Evolutionary conservation across 2,797 vertebrate species (phyloP).

Genomic region (Propithecus perrieri): DNA sequence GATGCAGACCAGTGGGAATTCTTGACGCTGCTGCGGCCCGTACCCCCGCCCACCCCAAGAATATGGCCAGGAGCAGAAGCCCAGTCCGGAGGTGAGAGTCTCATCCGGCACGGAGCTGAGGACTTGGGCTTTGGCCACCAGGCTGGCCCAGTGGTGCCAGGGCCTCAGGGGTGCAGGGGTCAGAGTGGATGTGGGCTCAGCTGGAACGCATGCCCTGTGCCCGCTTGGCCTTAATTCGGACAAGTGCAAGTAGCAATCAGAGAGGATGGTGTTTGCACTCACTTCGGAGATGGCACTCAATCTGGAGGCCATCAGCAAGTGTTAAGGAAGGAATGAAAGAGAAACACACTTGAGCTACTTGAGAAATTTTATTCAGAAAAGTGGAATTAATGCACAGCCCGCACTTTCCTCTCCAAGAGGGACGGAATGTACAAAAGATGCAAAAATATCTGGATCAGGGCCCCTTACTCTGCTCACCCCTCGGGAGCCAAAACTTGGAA

Average conservation of each 20-base stretch:
- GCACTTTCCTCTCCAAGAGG: neutral
- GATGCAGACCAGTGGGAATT: too few species aligned
- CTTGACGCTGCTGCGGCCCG: too few species aligned
- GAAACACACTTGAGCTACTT: neutral
- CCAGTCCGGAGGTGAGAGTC: neutral
- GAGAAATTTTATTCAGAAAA: neutral
- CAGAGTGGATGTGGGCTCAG: neutral
- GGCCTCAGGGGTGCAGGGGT: neutral
- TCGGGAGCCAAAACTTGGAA: neutral
- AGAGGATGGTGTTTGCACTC: neutral
- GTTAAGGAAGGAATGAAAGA: neutral
- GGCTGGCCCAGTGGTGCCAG: neutral
- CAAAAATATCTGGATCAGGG: neutral
- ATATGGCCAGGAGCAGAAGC: too few species aligned
- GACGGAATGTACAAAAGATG: neutral
- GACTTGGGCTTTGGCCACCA: neutral
- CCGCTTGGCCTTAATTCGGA: neutral
- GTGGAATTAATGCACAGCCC: neutral
- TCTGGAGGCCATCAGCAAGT: neutral
- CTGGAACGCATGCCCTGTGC: neutral
- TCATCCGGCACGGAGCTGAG: neutral
- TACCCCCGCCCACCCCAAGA: fast-evolving
- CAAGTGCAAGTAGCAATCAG: neutral
- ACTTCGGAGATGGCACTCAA: neutral
- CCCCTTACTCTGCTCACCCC: neutral